Conservation (phyloP, 2,888 invertebrate species). For the Sarcophaga rosellei region DNA sequence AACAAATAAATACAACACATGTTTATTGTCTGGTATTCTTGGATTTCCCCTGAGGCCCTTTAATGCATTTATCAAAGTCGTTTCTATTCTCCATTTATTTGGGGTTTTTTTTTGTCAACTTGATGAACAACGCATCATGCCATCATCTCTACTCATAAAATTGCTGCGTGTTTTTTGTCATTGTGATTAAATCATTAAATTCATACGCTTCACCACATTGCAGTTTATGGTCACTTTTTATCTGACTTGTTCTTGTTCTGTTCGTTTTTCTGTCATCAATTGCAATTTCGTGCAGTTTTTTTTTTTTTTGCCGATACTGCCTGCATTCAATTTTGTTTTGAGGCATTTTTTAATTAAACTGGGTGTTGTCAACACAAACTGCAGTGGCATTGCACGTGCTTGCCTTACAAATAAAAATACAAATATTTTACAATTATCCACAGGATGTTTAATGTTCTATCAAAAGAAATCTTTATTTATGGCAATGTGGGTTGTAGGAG, state of each 20-base stretch:
- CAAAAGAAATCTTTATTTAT: conserved; percentile 55
- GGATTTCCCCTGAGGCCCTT: conserved; percentile 64
- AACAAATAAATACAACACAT: conserved; percentile 67
- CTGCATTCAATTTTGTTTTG: conserved; percentile 48
- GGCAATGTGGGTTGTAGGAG: conserved; percentile 35
- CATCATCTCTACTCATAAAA: conserved; percentile 21
- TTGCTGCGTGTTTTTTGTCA: conserved; percentile 59
- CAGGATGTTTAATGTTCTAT: conserved; percentile 65
- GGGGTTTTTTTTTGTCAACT: conserved; percentile 45
- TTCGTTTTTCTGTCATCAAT: conserved; percentile 46
- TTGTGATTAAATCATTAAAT: conserved; percentile 80
- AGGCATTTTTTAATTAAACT: conserved; percentile 69
- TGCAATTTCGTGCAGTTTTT: conserved; percentile 39
- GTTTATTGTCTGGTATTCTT: conserved; percentile 65
- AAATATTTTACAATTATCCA: conserved; percentile 68
- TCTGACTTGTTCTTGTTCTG: conserved; percentile 16
- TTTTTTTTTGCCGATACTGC: conserved; percentile 26
- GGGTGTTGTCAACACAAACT: conserved; percentile 67
- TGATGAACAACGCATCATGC: conserved; percentile 22
- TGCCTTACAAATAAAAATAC: conserved; percentile 53
- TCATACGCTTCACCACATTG: conserved; percentile 78
- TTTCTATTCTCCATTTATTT: conserved; percentile 21
- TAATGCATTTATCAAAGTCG: conserved; percentile 68
- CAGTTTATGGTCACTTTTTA: conserved; percentile 67
- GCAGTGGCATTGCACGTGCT: conserved; percentile 63